A percentile compares a stretch with the other conserved stretches of the same genome.
phyloP scores from a whole-genome alignment of 2,113 vertebrate species.

The Pomatostomus ruficeps region DNA sequence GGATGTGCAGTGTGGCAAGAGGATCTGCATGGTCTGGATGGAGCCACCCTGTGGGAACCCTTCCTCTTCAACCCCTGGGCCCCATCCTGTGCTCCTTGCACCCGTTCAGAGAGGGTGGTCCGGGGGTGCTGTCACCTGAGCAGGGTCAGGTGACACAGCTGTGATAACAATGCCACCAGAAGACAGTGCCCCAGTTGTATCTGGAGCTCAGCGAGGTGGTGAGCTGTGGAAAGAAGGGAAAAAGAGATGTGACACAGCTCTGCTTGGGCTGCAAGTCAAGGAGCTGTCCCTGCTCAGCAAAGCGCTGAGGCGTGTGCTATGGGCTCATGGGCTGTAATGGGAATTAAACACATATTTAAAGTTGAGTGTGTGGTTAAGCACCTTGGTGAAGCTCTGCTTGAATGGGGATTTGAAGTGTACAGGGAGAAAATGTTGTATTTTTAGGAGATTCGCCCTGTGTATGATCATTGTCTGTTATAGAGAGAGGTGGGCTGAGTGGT shows the following conservation, averaged over 20 bases:
- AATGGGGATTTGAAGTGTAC: neutral
- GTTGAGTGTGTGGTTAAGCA: neutral
- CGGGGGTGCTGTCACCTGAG: neutral
- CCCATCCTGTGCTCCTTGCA: neutral
- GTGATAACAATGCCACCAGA: neutral
- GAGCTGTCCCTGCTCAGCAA: neutral
- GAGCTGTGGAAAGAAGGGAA: neutral
- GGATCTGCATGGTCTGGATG: neutral
- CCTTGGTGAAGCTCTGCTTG: neutral
- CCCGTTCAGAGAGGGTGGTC: neutral
- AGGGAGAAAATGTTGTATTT: neutral
- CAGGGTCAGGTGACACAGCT: accelerated
- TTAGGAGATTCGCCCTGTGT: neutral
- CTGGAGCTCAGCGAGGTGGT: neutral
- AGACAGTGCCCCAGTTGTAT: accelerated
- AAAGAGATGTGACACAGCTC: neutral
- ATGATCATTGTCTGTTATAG: neutral
- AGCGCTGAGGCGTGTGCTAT: neutral
- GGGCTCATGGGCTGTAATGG: neutral
- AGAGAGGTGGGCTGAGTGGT: neutral
- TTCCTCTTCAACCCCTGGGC: neutral
- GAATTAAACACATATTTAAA: neutral
- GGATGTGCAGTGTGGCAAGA: neutral
- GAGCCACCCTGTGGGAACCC: neutral
- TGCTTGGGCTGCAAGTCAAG: neutral